These are phyloP conservation scores for Acanthopleura granulata DNA, from an alignment of 2,888 invertebrate genomes.

Conservation along the genomic window DNA sequence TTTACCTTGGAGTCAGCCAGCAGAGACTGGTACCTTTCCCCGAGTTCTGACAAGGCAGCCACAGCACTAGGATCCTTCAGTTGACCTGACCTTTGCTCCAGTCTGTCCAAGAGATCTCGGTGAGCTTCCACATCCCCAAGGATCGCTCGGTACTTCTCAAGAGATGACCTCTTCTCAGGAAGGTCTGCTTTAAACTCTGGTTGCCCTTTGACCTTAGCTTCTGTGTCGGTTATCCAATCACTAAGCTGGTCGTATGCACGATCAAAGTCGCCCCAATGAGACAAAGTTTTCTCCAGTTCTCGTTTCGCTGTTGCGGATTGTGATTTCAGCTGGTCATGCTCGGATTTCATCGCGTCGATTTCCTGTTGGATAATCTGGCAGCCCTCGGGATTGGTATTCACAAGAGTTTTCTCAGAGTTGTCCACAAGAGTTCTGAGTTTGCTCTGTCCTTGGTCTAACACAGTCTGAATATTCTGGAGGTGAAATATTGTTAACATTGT, in stretches of 20 bases:
- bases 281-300: conserved; percentile 80
- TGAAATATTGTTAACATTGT: not conserved
- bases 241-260: conserved; percentile 81
- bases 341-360: conserved; percentile 87
- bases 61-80: conserved; percentile 87
- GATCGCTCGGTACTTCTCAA: conserved; percentile 84
- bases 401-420: conserved; percentile 90
- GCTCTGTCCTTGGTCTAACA: conserved; percentile 92
- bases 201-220: conserved; percentile 85
- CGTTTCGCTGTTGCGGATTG: conserved; percentile 73
- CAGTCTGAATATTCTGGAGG: conserved; percentile 84
- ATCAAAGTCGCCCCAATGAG: conserved; percentile 88
- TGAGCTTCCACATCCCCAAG: conserved; percentile 57
- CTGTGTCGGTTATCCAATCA: conserved; percentile 90
- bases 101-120: conserved; percentile 81
- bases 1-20: not conserved
- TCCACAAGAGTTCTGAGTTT: conserved; percentile 81
- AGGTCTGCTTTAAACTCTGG: conserved; percentile 89
- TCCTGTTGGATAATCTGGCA: conserved; percentile 92
- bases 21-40: conserved; percentile 43
- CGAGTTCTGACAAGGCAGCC: conserved; percentile 48
- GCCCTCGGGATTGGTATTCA: conserved; percentile 91
- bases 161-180: conserved; percentile 88
- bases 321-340: conserved; percentile 87
- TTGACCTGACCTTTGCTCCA: conserved; percentile 90